These are phyloP conservation scores for Helarctos malayanus DNA, from an alignment of 2,797 vertebrate species.

Conservation along the genomic window DNA sequence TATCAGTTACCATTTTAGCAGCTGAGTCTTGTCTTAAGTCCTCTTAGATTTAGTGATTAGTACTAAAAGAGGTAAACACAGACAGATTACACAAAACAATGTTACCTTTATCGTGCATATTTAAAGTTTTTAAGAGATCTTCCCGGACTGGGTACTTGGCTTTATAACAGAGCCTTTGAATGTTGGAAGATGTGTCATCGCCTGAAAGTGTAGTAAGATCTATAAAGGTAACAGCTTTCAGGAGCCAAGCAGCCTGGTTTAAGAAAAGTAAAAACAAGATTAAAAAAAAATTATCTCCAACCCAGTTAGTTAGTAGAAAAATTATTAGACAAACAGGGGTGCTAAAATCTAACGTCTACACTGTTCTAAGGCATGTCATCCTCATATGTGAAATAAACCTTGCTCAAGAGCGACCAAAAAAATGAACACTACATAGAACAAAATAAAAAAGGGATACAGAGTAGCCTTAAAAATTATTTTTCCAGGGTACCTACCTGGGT, in stretches of 20 bases:
- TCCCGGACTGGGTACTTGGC: slow-evolving; percentile 93
- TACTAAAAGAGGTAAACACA: neutral
- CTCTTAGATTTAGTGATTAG: neutral
- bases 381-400: neutral
- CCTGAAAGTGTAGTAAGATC: slow-evolving; percentile 97
- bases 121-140: slow-evolving; percentile 93
- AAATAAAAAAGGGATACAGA: neutral
- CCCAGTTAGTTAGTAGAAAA: neutral
- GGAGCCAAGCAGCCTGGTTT: slow-evolving; percentile 95
- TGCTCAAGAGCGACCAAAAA: neutral
- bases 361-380: neutral
- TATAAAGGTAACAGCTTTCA: slow-evolving; percentile 96
- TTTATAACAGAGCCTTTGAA: slow-evolving; percentile 96
- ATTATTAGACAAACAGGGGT: neutral
- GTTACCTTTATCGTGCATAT: slow-evolving; percentile 95
- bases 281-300: neutral
- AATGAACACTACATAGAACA: neutral
- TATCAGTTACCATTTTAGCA: neutral
- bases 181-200: slow-evolving; percentile 95
- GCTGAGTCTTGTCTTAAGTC: neutral
- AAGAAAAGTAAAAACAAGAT: slow-evolving; percentile 24
- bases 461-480: neutral
- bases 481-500: neutral
- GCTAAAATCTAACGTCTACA: neutral
- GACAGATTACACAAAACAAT: neutral